Evolutionary conservation across 2,797 vertebrate species (phyloP), one percentile per base, ranked within the genome.

Genomic region (Siniperca obscura): DNA sequence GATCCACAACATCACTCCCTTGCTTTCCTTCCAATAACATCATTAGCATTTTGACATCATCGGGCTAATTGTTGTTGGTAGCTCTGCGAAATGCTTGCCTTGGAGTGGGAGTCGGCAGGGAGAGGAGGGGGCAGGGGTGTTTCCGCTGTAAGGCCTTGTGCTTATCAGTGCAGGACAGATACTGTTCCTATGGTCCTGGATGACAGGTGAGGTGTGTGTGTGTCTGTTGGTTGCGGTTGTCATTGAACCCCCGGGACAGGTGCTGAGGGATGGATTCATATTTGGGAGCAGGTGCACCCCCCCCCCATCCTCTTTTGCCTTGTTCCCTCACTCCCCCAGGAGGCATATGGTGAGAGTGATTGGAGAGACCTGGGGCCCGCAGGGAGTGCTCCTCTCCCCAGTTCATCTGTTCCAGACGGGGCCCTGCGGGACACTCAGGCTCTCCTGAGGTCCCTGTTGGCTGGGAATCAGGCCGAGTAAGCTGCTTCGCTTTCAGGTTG

Each of bases 311-410:
- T 68, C 78, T 83, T 67, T 64, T 27, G 75, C 78, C 90, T 87
- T 89, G 85, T 90, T 92, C 88, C 77, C 81, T 84, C 71, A 34
- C 81, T 87, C 81, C 90, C 93, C 91, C 83, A 81, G 89, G 92
- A 93, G 92, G 90, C 93, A 92, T 93, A 90, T 94, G 94, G 92
- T 88, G 89, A 84, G 92, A 92, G 91, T 92, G 93, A 94, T 94
- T 92, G 90, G 88, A 91, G 89, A 90, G 90, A 90, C 88, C 84
- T 1, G 34, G 67, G 70, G 84, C 84, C 92, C 80, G 44, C 55
- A 52, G 95, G 93, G 93, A 91, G 74, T 73, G 87, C 82, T 91
- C 84, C 78, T 88, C 89, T 92, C 90, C 84, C 87, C 82, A 87
- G 90, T 92, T 94, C 92, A 92, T 95, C 92, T 94, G 90, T 94